Conservation (phyloP, 2,888 invertebrate species). For the Amiota communis region DNA sequence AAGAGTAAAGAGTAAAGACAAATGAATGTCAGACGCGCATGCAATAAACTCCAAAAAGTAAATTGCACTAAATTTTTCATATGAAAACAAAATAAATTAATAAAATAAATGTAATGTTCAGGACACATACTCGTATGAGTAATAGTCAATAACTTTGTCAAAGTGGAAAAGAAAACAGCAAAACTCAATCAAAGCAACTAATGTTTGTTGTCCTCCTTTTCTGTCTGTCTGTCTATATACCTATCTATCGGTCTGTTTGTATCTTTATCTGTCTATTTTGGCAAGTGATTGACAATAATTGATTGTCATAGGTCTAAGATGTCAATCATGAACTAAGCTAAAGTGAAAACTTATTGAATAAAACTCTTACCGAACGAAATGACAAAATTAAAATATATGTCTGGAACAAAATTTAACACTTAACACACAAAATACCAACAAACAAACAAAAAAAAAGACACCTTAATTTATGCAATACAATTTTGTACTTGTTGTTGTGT, state of each 20-base stretch:
- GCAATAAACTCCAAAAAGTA: too few relatives aligned
- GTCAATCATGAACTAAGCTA: slow-evolving; percentile 54
- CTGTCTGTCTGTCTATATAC: too few relatives aligned
- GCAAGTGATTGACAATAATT: slow-evolving; percentile 63
- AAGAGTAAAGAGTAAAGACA: too few relatives aligned
- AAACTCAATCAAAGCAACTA: not conserved
- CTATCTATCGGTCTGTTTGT: not conserved
- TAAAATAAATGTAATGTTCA: not conserved
- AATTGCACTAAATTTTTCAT: too few relatives aligned
- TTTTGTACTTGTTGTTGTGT: not conserved
- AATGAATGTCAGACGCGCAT: too few relatives aligned
- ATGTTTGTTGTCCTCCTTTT: not conserved
- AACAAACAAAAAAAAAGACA: not conserved
- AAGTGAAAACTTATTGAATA: not conserved
- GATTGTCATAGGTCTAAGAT: slow-evolving; percentile 59
- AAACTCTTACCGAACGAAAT: too few relatives aligned
- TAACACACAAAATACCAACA: not conserved
- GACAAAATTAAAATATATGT: too few relatives aligned
- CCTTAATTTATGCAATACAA: not conserved
- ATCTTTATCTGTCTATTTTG: slow-evolving; percentile 16
- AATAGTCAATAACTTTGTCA: slow-evolving; percentile 43
- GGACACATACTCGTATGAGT: slow-evolving; percentile 61
- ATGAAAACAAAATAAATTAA: too few relatives aligned
- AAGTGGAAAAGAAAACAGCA: slow-evolving; percentile 38
- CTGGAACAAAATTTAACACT: not conserved